Evolutionary conservation across 2,113 vertebrate genomes (phyloP).

Genomic region (Grus americana): DNA sequence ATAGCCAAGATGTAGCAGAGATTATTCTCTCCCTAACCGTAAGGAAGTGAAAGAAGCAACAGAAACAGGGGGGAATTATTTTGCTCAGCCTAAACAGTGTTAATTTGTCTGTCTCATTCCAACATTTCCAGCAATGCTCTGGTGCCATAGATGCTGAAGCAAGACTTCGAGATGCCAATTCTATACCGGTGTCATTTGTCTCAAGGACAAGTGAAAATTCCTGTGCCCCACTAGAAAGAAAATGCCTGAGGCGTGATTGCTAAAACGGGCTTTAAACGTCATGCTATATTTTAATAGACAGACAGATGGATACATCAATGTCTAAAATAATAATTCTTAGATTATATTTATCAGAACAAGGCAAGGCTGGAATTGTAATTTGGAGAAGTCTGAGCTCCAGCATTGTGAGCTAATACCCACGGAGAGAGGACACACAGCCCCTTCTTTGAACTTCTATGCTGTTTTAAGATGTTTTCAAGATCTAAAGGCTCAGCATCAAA

Average conservation of each 20-base stretch:
- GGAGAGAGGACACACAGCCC: slow-evolving; percentile 6
- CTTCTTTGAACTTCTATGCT: slow-evolving; percentile 52
- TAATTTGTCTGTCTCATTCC: neutral
- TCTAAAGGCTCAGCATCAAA: slow-evolving; percentile 59
- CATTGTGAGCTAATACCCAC: slow-evolving; percentile 13
- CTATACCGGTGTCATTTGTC: slow-evolving; percentile 33
- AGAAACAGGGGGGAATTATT: neutral
- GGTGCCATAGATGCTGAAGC: neutral
- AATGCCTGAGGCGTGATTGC: slow-evolving; percentile 54
- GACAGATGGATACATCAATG: slow-evolving; percentile 62
- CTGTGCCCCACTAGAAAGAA: slow-evolving; percentile 57
- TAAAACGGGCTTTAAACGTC: slow-evolving; percentile 67
- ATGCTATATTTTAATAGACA: slow-evolving; percentile 63
- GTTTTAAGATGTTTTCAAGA: slow-evolving; percentile 55
- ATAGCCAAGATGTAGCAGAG: slow-evolving; percentile 31
- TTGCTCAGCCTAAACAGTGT: neutral
- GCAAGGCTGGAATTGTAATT: slow-evolving; percentile 40
- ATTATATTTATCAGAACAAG: slow-evolving; percentile 65
- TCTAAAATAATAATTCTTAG: slow-evolving; percentile 59
- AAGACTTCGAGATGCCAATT: slow-evolving; percentile 27
- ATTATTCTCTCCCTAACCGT: slow-evolving; percentile 3
- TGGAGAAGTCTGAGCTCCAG: neutral
- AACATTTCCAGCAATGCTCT: neutral
- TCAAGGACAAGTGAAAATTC: slow-evolving; percentile 66
- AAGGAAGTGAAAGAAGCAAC: slow-evolving; percentile 21